Conservation (phyloP, 2,113 vertebrate genomes). For the Channa argus region DNA sequence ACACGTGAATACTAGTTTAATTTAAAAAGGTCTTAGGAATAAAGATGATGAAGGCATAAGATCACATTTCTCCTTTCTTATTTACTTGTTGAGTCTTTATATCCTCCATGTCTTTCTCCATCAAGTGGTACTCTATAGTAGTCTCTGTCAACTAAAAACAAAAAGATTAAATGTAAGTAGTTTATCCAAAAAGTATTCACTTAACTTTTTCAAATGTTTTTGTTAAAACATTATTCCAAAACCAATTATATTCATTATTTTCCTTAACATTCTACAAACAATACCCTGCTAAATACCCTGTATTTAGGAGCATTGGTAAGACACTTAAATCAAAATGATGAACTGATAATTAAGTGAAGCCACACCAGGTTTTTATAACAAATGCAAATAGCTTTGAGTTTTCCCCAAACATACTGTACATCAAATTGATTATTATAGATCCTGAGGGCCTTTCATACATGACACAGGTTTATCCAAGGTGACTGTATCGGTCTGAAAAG, state of each 20-base stretch:
- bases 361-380: not conserved
- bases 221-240: too few species aligned
- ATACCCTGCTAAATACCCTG: too few species aligned
- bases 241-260: too few species aligned
- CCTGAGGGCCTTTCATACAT: too few species aligned
- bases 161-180: constrained; percentile 10
- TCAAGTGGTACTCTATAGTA: constrained; percentile 89
- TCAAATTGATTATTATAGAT: too few species aligned
- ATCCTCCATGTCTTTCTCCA: constrained; percentile 94
- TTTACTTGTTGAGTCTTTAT: constrained; percentile 83
- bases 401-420: not conserved
- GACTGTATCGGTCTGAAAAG: not conserved
- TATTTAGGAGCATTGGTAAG: not conserved
- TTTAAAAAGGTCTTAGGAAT: too few species aligned
- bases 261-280: too few species aligned
- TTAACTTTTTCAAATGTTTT: too few species aligned
- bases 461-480: not conserved
- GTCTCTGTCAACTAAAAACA: constrained; percentile 90
- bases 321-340: not conserved
- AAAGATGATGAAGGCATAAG: too few species aligned
- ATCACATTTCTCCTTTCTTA: constrained; percentile 84
- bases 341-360: not conserved
- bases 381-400: not conserved
- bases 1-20: too few species aligned
- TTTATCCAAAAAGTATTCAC: too few species aligned